Conservation (phyloP, 1,140 invertebrate species). For the Cheumatopsyche charites region DNA sequence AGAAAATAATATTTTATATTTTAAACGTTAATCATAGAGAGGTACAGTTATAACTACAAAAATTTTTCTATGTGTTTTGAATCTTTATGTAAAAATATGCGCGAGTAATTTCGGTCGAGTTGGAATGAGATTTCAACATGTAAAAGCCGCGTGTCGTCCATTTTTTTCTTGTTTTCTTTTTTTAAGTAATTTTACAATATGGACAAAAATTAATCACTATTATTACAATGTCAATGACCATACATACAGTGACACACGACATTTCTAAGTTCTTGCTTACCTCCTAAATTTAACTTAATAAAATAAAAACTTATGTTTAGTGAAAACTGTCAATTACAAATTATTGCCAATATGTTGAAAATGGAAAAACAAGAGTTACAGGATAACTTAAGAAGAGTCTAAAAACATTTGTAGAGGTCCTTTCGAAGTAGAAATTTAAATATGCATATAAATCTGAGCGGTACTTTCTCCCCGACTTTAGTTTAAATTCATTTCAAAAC, state of each 20-base stretch:
- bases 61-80: slow-evolving; percentile 45
- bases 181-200: slow-evolving; percentile 47
- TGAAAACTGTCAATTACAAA: slow-evolving; percentile 8
- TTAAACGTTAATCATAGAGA: slow-evolving; percentile 48
- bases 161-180: slow-evolving; percentile 1
- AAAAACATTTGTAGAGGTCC: slow-evolving; percentile 4
- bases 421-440: slow-evolving; percentile 4
- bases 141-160: slow-evolving; percentile 45
- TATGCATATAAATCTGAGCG: neutral
- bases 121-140: slow-evolving; percentile 49
- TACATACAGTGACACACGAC: slow-evolving; percentile 47
- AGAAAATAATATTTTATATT: slow-evolving; percentile 47
- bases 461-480: slow-evolving; percentile 16
- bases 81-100: slow-evolving; percentile 49
- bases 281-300: slow-evolving; percentile 46
- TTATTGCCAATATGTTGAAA: slow-evolving; percentile 12
- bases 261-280: slow-evolving; percentile 47
- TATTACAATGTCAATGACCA: slow-evolving; percentile 45
- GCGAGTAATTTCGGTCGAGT: slow-evolving; percentile 47
- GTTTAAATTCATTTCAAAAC: slow-evolving; percentile 19
- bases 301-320: slow-evolving; percentile 39
- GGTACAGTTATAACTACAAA: slow-evolving; percentile 50
- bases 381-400: slow-evolving; percentile 6
- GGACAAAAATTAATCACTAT: slow-evolving; percentile 47
- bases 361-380: neutral